phyloP scores from a whole-genome alignment of 2,797 vertebrate species.

The Pipistrellus pipistrellus region DNA sequence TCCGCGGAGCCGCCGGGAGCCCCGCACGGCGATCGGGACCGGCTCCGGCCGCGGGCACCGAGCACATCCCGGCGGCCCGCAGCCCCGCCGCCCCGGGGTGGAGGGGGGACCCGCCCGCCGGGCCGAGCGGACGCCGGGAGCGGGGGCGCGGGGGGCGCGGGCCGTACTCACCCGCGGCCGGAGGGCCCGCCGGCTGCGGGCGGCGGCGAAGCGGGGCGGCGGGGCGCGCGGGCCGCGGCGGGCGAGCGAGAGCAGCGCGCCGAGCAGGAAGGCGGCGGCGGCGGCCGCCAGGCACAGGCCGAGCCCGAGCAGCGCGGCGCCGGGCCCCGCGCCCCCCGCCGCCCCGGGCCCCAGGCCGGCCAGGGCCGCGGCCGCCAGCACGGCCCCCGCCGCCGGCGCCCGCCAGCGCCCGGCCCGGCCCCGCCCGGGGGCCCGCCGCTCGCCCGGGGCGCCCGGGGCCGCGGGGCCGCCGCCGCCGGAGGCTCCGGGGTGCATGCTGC shows the following conservation, averaged over 20 bases:
- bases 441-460: not conserved
- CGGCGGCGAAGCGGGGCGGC: slow-evolving; percentile 72
- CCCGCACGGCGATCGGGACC: not conserved
- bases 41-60: not conserved
- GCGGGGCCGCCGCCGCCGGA: slow-evolving; percentile 67
- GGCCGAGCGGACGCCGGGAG: not conserved
- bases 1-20: too few species aligned
- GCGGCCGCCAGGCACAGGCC: not conserved
- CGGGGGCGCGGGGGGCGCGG: not conserved
- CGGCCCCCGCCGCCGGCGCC: too few species aligned
- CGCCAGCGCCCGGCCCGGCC: too few species aligned
- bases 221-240: not conserved
- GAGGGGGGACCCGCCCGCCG: too few species aligned
- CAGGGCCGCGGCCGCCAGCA: too few species aligned
- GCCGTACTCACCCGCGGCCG: not conserved
- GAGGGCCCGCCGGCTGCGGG: slow-evolving; percentile 81
- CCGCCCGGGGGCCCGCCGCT: not conserved
- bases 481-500: slow-evolving; percentile 84
- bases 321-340: too few species aligned
- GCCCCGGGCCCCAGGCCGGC: too few species aligned
- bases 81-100: too few species aligned
- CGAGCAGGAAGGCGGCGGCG: slow-evolving; percentile 70
- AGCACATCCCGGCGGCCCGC: too few species aligned
- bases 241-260: slow-evolving; percentile 61
- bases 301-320: not conserved